Conservation (phyloP, 2,797 vertebrate genomes). For the Anguilla megastoma region DNA sequence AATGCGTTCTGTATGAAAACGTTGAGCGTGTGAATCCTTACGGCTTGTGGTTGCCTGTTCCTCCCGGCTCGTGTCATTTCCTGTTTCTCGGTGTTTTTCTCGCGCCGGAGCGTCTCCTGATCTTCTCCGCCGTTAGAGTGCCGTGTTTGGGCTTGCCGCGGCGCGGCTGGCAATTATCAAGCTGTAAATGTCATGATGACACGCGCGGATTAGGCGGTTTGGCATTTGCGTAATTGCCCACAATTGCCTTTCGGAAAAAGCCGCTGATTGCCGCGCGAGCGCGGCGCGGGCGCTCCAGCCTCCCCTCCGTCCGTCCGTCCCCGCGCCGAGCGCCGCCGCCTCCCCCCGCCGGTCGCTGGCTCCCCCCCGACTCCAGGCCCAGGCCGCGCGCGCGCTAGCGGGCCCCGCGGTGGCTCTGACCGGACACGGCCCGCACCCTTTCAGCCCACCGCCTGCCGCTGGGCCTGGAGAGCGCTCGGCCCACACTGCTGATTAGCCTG, state of each 20-base stretch:
- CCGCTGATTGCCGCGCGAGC: background rate
- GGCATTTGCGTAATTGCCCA: background rate
- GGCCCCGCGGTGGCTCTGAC: background rate
- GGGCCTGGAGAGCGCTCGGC: background rate
- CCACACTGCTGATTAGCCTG: slow-evolving; percentile 26
- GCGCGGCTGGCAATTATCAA: background rate
- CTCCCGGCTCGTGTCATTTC: background rate
- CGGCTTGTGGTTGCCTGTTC: background rate
- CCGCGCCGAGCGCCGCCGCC: background rate
- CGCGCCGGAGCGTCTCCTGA: background rate
- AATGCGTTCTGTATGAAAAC: background rate
- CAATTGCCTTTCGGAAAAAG: background rate
- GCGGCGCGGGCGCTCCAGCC: background rate
- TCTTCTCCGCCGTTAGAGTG: background rate
- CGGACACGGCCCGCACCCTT: background rate
- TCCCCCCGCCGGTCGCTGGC: background rate
- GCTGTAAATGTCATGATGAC: background rate
- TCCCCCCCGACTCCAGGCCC: background rate
- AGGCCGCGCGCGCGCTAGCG: background rate
- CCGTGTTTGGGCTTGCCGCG: background rate
- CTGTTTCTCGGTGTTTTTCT: background rate
- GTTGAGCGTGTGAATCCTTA: background rate
- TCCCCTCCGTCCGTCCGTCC: background rate
- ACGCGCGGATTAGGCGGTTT: background rate
- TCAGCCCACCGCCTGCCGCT: background rate